A percentile compares a stretch with the other conserved stretches of the same genome.
These are phyloP conservation scores for Tetramorium bicarinatum DNA, from an alignment of 2,888 invertebrate species.

Conservation along the genomic window DNA sequence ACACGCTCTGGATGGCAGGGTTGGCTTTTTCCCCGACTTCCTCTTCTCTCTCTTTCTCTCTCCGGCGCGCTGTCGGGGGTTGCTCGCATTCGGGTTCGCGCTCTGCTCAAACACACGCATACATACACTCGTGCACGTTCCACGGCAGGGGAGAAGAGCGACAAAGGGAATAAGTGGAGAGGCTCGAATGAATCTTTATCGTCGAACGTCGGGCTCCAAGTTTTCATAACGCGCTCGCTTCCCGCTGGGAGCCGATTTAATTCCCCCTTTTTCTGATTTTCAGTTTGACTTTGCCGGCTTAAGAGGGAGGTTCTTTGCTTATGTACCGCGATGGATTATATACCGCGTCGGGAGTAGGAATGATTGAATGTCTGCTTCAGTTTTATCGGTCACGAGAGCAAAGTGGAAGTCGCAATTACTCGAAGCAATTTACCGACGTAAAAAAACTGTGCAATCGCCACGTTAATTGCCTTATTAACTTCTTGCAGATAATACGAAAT, in stretches of 20 bases:
- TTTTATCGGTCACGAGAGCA: slow-evolving; percentile 47
- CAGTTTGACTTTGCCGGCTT: slow-evolving; percentile 61
- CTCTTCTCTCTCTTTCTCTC: slow-evolving; percentile 22
- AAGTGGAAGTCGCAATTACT: slow-evolving; percentile 12
- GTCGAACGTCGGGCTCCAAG: slow-evolving; percentile 62
- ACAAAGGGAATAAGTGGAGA: slow-evolving; percentile 65
- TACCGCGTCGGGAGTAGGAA: slow-evolving; percentile 28
- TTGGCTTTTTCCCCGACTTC: slow-evolving; percentile 45
- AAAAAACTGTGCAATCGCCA: neutral
- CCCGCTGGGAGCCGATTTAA: slow-evolving; percentile 70
- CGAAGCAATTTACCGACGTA: neutral
- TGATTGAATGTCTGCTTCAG: slow-evolving; percentile 41
- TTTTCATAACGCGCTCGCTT: slow-evolving; percentile 68
- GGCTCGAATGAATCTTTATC: slow-evolving; percentile 75
- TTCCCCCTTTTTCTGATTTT: slow-evolving; percentile 64
- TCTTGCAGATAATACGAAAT: neutral
- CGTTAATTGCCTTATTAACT: neutral
- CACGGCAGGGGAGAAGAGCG: slow-evolving; percentile 46
- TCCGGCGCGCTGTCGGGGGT: slow-evolving; percentile 24
- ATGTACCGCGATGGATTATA: slow-evolving; percentile 45
- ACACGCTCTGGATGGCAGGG: slow-evolving; percentile 65
- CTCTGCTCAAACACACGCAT: slow-evolving; percentile 65
- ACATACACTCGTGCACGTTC: neutral
- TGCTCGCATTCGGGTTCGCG: slow-evolving; percentile 57
- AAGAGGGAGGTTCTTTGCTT: slow-evolving; percentile 27